Base-by-base conservation (phyloP, 2,113 vertebrate species). In the Semicossyphus pulcher region DNA sequence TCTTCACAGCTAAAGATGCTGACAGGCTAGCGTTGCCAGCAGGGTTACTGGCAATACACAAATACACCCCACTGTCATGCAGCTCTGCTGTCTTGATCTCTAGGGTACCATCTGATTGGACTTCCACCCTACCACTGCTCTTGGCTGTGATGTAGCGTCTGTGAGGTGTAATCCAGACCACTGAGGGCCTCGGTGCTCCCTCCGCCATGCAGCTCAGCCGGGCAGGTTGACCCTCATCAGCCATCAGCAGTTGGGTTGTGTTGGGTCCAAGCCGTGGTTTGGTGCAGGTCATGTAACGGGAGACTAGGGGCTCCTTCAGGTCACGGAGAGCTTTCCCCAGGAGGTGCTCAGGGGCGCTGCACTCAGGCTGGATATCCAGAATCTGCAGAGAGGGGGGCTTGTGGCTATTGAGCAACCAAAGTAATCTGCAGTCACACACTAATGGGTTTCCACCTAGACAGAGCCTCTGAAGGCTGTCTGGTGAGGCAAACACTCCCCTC, bases 21-120 rank as follows among this genome's bases (percentile, higher is more conserved):
- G 95, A 95, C 92, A 96, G 93, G 81, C 95, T 97, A 74, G 98
- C 97, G 0, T 99, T 99, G 72, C 97, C 97, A 23, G 96, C 97
- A 0, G 97, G 96, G 6, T 99, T 99, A 80, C 95, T 96, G 10
- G 97, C 97, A 0, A 99, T 95, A 88, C 97, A 99, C 89, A 95
- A 90, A 88, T 99, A 99, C 79, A 96, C 95, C 87, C 97, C 97
- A 0, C 96, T 98, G 93, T 99, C 97, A 85, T 97, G 97, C 39
- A 96, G 93, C 93, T 99, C 97, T n/a, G 95, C 97, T 0, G 96
- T 94, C 83, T 97, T 96, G 89, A 99, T 96, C 92, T 98, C 96
- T 85, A 99, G 92, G 0, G 97, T 97, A 83, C 97, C 97, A 0
- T 99, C 96, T 1, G 95, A 92, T 90, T 95, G 96, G 87, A 98